Evolutionary conservation across 2,888 invertebrate genomes (phyloP).

Genomic region (Drosophila pseudotakahashii): DNA sequence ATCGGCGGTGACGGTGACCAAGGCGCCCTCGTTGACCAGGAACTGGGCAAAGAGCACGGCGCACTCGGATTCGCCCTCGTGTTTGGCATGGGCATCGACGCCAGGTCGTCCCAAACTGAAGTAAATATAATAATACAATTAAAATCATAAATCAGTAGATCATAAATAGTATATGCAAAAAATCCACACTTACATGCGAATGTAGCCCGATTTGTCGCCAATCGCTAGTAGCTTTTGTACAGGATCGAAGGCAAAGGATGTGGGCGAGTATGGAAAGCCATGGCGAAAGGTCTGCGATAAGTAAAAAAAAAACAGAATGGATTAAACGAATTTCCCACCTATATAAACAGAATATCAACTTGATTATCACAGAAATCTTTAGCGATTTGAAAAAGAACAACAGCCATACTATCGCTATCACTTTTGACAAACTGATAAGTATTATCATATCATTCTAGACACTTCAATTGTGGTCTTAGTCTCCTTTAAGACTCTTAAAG

Average conservation of each 20-base stretch:
- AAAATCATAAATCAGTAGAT: not conserved
- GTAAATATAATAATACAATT: not conserved
- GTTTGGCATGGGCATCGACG: constrained; percentile 97
- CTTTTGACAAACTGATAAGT: constrained; percentile 1
- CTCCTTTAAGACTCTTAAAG: not conserved
- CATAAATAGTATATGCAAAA: not conserved
- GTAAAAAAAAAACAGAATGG: constrained; percentile 45
- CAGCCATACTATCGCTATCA: not conserved
- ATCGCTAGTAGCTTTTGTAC: constrained; percentile 98
- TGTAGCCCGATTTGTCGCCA: constrained; percentile 97
- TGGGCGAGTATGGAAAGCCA: constrained; percentile 99
- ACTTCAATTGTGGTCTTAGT: not conserved
- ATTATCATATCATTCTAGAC: not conserved
- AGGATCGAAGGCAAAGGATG: constrained; percentile 98
- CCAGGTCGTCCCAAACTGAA: constrained; percentile 97
- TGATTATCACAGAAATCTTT: not conserved
- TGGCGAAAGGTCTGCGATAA: constrained; percentile 96
- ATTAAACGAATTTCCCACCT: not conserved
- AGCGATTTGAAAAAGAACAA: not conserved
- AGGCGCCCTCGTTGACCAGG: constrained; percentile 98
- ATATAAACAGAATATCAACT: no score
- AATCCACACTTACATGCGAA: constrained; percentile 93
- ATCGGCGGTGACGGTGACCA: constrained; percentile 97
- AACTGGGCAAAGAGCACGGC: constrained; percentile 95
- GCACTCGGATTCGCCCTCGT: constrained; percentile 87